These are phyloP conservation scores for Ennomos quercinarius DNA, from an alignment of 2,888 invertebrate genomes.

Conservation along the genomic window DNA sequence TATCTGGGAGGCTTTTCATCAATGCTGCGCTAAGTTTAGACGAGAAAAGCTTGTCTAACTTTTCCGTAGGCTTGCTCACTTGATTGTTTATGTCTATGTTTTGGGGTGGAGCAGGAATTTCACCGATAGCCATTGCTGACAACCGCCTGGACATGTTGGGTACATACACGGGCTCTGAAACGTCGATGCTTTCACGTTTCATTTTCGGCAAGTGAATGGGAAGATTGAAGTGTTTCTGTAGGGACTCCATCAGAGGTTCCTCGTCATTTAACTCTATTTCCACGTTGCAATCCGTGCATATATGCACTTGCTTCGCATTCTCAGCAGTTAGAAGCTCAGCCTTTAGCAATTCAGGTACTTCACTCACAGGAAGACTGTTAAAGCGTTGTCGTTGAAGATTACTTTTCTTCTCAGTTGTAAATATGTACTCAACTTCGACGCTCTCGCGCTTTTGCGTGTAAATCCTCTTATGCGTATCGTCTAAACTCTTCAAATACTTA, in stretches of 20 bases:
- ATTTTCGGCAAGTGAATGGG: constrained; percentile 72
- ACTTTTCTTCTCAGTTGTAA: constrained; percentile 79
- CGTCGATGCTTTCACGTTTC: constrained; percentile 76
- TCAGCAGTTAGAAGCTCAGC: constrained; percentile 65
- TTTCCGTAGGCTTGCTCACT: constrained; percentile 65
- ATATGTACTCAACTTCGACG: constrained; percentile 78
- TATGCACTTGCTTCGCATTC: constrained; percentile 74
- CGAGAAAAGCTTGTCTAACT: constrained; percentile 64
- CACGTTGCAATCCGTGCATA: constrained; percentile 76
- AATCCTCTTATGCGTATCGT: constrained; percentile 67
- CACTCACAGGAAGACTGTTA: constrained; percentile 77
- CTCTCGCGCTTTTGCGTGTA: constrained; percentile 69
- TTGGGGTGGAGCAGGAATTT: constrained; percentile 49
- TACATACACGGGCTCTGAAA: constrained; percentile 71
- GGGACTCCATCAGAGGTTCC: constrained; percentile 75
- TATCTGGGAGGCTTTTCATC: constrained; percentile 72
- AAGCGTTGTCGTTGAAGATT: constrained; percentile 75
- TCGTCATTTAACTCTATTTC: constrained; percentile 78
- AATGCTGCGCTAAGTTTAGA: constrained; percentile 67
- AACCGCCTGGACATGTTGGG: constrained; percentile 78
- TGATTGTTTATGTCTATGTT: constrained; percentile 62
- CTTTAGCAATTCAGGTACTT: constrained; percentile 76
- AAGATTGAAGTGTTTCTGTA: constrained; percentile 74
- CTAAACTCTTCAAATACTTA: constrained; percentile 63
- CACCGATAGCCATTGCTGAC: constrained; percentile 71